Conservation (phyloP, 2,888 invertebrate genomes). For the Cosmia pyralina region DNA sequence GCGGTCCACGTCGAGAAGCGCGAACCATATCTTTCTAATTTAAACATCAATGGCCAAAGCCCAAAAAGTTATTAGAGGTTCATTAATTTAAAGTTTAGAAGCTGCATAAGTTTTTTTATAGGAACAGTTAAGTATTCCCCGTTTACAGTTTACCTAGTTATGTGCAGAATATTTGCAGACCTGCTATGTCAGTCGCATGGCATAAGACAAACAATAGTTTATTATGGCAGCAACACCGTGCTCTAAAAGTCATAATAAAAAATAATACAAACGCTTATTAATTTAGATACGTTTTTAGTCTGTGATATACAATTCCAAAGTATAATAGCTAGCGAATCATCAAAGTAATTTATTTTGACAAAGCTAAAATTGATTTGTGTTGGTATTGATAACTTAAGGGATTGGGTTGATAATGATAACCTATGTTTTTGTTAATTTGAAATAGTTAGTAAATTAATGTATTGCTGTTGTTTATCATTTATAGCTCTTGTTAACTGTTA, state of each 20-base stretch:
- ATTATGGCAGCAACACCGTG: background rate
- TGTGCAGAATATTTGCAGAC: no score
- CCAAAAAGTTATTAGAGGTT: background rate
- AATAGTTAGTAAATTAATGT: constrained; percentile 13
- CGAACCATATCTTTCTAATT: no score
- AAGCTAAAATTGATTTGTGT: constrained; percentile 6
- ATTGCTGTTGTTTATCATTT: constrained; percentile 51
- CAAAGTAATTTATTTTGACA: constrained; percentile 26
- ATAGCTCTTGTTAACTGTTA: constrained; percentile 49
- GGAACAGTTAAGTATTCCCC: background rate
- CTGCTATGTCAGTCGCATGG: background rate
- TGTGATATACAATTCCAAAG: constrained; percentile 62
- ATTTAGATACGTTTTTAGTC: constrained; percentile 44
- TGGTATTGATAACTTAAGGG: constrained; percentile 3
- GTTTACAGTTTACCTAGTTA: background rate
- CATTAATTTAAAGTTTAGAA: background rate
- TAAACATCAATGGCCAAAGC: no score
- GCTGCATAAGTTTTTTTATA: background rate
- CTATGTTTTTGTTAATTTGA: constrained; percentile 30
- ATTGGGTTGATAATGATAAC: background rate
- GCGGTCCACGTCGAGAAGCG: no score
- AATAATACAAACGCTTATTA: background rate
- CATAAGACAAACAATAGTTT: background rate
- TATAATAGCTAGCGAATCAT: constrained; percentile 13
- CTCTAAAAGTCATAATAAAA: background rate